Evolutionary conservation across 2,888 invertebrate genomes (phyloP), one percentile per base, ranked within the genome.

Genomic region (Drosophila anomalata): DNA sequence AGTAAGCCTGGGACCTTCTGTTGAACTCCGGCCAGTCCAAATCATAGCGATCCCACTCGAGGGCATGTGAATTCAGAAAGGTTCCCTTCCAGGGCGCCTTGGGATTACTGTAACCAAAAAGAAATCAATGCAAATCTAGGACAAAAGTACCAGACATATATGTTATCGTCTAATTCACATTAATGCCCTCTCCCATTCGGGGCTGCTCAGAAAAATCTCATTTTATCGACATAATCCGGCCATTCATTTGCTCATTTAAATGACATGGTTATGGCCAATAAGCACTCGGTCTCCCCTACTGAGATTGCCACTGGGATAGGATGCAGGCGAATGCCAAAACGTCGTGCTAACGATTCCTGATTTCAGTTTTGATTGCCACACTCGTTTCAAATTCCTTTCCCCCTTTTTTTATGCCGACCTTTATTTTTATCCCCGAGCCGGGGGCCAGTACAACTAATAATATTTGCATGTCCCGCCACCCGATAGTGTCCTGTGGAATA

Each of bases 21-120:
- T 96, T 95, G 87, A 96, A 98, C 79, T 96, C 95, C 0, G 96
- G 96, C 98, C 98, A 98, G 69, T 95, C 95, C 12, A 95, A 92
- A 65, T 96, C 94, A 87, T 94, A 95, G 70, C 94, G 93, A 68
- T 92, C 93, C 95, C 95, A 95, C 60, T 95, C 94, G 54, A 93
- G 93, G 39, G 93, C 93, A 73, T 94, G 94, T 26, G 94, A 92
- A 39, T 94, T 95, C 67, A 93, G 91, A 85, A 94, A 96, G 67
- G 93, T 94, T 62, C 93, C 94, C 60, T 93, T 93, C 89, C 94
- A 94, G 9, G 95, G 95, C 9, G 95, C 94, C 78, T 96, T 96
- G 0, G 96, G 97, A 84, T 96, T 95, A 29, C 97, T 96, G 90
- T 4, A 88, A 91, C 75, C 0, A 20, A 66, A 47, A 50, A 20